Percentiles rank a stretch among this genome's conserved stretches.
Evolutionary conservation across 2,888 invertebrate genomes (phyloP).

Genomic region (Cantharis lateralis): DNA sequence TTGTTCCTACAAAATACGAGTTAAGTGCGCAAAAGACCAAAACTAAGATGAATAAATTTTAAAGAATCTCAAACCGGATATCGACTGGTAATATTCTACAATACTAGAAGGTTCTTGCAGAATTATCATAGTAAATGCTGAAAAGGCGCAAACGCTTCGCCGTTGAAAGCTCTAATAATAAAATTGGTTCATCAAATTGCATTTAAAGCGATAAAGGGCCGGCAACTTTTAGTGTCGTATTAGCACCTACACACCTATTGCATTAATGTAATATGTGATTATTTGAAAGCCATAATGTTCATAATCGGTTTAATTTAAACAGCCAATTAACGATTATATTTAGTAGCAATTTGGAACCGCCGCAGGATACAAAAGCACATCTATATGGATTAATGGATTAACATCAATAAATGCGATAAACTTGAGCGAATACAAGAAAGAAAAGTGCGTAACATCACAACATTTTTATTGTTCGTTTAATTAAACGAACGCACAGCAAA

Average conservation of each 20-base stretch:
- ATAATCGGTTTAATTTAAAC: slow-evolving; percentile 33
- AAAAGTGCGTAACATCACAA: not conserved
- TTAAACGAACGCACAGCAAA: not conserved
- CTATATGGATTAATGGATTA: slow-evolving; percentile 8
- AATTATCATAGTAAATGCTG: not conserved
- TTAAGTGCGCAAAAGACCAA: no score
- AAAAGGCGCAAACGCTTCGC: not conserved
- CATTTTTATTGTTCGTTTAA: not conserved
- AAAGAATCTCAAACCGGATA: no score
- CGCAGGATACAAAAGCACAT: slow-evolving; percentile 26
- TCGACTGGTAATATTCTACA: no score
- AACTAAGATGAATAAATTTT: no score
- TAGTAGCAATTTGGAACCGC: slow-evolving; percentile 29
- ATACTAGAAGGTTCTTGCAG: not conserved
- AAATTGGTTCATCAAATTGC: not conserved
- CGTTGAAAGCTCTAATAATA: not conserved
- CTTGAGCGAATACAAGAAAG: not conserved
- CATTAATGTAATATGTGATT: slow-evolving; percentile 48
- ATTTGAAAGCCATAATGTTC: slow-evolving; percentile 58
- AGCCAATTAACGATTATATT: slow-evolving; percentile 33
- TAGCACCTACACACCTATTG: slow-evolving; percentile 29
- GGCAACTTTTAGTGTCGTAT: slow-evolving; percentile 36
- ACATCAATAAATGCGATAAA: not conserved
- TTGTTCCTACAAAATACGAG: no score
- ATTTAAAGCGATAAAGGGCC: slow-evolving; percentile 9